A percentile compares a stretch with the other conserved stretches of the same genome.
Evolutionary conservation across 2,888 invertebrate genomes (phyloP).

Genomic region (Lasioglossum figueresi): DNA sequence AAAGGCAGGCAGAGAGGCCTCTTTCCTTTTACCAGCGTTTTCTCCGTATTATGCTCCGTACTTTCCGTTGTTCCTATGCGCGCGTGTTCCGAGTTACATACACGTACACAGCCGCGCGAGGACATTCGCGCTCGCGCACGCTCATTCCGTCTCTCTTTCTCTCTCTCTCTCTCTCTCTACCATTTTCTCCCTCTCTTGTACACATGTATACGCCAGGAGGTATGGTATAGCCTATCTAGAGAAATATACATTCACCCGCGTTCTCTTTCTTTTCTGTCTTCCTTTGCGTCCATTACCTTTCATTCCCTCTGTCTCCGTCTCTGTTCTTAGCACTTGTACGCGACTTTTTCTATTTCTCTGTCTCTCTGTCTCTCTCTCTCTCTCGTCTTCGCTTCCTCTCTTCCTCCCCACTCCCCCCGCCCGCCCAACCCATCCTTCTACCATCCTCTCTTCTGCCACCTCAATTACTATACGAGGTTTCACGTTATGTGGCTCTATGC

Average conservation of each 20-base stretch:
- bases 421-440: neutral
- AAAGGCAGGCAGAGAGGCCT: slow-evolving; percentile 79
- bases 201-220: neutral
- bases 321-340: slow-evolving; percentile 51
- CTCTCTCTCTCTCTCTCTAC: too few species aligned
- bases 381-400: slow-evolving; percentile 44
- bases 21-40: slow-evolving; percentile 79
- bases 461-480: slow-evolving; percentile 78
- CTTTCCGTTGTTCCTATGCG: slow-evolving; percentile 75
- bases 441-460: slow-evolving; percentile 64
- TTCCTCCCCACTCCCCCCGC: neutral
- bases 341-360: slow-evolving; percentile 55
- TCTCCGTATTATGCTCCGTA: slow-evolving; percentile 78
- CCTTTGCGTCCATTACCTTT: slow-evolving; percentile 62
- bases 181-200: neutral
- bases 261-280: slow-evolving; percentile 65
- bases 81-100: slow-evolving; percentile 36
- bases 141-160: neutral
- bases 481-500: slow-evolving; percentile 72
- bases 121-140: slow-evolving; percentile 29
- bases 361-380: slow-evolving; percentile 4
- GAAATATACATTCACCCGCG: slow-evolving; percentile 45
- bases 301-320: slow-evolving; percentile 56
- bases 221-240: slow-evolving; percentile 37
- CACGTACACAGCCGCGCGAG: slow-evolving; percentile 3